Conservation (phyloP, 2,113 vertebrate species). For the Pluvianellus socialis region DNA sequence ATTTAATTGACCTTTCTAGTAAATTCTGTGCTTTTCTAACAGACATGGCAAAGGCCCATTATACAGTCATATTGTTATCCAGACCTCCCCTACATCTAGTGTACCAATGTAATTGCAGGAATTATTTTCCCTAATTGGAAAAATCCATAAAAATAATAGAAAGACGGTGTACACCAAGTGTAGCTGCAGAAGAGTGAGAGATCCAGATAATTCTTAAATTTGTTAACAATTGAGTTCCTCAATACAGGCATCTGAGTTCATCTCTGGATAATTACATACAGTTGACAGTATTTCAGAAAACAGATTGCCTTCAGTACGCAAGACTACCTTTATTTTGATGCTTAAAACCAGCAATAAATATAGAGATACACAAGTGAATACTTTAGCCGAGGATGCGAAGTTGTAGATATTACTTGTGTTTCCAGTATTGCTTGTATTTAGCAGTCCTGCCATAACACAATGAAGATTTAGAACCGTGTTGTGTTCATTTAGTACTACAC, state of each 20-base stretch:
- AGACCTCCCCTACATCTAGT: not conserved
- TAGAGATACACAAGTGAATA: not conserved
- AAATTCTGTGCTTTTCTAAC: not conserved
- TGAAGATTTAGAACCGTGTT: not conserved
- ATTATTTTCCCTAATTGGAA: not conserved
- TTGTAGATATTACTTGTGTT: not conserved
- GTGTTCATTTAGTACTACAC: not conserved
- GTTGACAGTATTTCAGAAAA: not conserved
- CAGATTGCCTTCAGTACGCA: not conserved
- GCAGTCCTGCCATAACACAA: not conserved
- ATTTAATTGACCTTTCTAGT: not conserved
- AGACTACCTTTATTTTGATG: not conserved
- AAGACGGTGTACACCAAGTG: not conserved
- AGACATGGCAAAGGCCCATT: not conserved
- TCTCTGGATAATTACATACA: not conserved
- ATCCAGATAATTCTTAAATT: not conserved
- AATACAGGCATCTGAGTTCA: not conserved
- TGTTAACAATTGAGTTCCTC: not conserved
- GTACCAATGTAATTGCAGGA: not conserved
- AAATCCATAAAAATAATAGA: not conserved
- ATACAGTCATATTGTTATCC: not conserved
- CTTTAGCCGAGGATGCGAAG: not conserved
- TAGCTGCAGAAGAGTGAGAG: not conserved
- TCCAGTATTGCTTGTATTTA: not conserved
- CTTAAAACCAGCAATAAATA: not conserved